A percentile compares a stretch with the other conserved stretches of the same genome.
phyloP scores from a whole-genome alignment of 2,888 invertebrate genomes.

The Lepidochitona cinerea region DNA sequence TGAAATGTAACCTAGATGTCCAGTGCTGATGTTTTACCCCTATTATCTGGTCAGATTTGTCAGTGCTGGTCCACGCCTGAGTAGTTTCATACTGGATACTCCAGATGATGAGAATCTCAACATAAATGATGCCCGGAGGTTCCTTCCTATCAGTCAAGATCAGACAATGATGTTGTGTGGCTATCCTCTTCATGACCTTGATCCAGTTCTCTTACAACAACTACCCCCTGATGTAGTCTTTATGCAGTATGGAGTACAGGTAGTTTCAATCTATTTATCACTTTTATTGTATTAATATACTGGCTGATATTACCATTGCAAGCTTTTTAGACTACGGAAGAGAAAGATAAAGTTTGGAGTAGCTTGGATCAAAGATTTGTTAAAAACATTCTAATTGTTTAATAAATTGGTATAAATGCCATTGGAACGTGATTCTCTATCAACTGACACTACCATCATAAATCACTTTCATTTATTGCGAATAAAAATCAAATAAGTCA shows the following conservation, averaged over 20 bases:
- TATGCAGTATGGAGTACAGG: conserved; percentile 77
- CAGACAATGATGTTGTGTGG: conserved; percentile 64
- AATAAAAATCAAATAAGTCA: too few species aligned
- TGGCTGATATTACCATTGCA: too few species aligned
- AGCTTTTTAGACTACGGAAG: too few species aligned
- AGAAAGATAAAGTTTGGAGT: too few species aligned
- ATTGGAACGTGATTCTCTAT: too few species aligned
- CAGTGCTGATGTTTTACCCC: too few species aligned
- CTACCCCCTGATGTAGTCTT: conserved; percentile 75
- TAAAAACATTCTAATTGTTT: too few species aligned
- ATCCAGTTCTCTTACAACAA: conserved; percentile 46
- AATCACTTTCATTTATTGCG: too few species aligned
- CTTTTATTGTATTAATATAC: not conserved
- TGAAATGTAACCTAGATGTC: too few species aligned
- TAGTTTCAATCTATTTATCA: conserved; percentile 40
- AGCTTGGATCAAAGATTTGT: too few species aligned
- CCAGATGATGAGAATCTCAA: conserved; percentile 46
- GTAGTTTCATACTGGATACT: conserved; percentile 73
- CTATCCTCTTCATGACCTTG: conserved; percentile 61
- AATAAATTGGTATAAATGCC: too few species aligned
- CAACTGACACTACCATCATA: too few species aligned
- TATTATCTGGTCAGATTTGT: conserved; percentile 72
- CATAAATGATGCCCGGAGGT: conserved; percentile 46
- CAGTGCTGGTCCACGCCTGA: conserved; percentile 76
- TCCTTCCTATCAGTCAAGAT: conserved; percentile 52